Base-by-base conservation (phyloP, 2,113 vertebrate species). In the Aptenodytes forsteri region DNA sequence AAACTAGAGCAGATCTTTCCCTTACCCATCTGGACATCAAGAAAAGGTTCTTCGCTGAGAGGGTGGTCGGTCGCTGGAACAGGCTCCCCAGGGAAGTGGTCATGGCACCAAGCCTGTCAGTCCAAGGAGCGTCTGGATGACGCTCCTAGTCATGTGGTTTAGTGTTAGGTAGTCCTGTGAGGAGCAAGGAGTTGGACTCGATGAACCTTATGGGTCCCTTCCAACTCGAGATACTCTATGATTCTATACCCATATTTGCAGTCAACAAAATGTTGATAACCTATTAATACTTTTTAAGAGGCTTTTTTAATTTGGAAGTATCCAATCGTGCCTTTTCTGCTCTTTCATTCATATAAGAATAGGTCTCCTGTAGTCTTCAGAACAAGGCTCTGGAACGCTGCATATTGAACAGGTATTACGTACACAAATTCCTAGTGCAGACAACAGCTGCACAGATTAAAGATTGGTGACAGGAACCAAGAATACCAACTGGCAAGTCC, bases 131-230 rank as follows among this genome's bases (percentile, higher is more conserved):
- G 7, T 42, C 42, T 42, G 29, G 36, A 84, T 1, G 4, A 71
- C 4, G 6, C 18, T 62, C 36, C 44, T 49, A 11, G 8, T 6
- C 19, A 22, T 2, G 6, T 4, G 3, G 18, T 18, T 70, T 36
- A n/a, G 40, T 11, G 8, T 27, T 19, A 49, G 65, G 42, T 20
- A 44, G 10, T 44, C 22, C 40, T 56, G 54, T 0, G 0, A 83
- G 18, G 14, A 58, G 6, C 29, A 65, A 29, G 13, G 32, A 77
- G 15, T 14, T 6, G 1, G 21, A 77, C 40, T 26, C 4, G 1
- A 44, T 0, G 0, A 78, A 4, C 26, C 40, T 71, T 27, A 71
- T 1, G 4, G 21, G 23, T 36, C 14, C 29, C 34, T 86, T 66
- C 47, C 76, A 86, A 55, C 22, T 26, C 3, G 2, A 64, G 10